phyloP scores from a whole-genome alignment of 2,888 invertebrate species.

The Torymus auratus region DNA sequence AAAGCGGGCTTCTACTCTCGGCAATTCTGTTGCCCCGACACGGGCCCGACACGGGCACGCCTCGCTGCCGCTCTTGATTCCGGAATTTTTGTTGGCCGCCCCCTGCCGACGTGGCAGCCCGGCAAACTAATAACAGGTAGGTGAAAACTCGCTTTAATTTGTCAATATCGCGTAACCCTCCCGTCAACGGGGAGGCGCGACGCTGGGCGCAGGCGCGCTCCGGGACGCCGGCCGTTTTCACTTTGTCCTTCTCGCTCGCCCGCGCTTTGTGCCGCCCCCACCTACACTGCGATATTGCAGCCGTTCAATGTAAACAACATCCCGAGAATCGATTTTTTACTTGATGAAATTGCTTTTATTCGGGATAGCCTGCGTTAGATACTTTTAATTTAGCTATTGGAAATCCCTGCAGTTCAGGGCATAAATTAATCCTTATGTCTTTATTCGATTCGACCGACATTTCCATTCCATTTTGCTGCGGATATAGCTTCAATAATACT shows the following conservation, averaged over 20 bases:
- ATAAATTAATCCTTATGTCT: not conserved
- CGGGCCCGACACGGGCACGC: too few relatives aligned
- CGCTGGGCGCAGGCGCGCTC: conserved; percentile 41
- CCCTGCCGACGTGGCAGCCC: too few relatives aligned
- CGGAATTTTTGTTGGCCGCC: too few relatives aligned
- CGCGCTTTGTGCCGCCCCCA: not conserved
- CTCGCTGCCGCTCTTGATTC: too few relatives aligned
- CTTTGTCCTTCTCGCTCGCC: not conserved
- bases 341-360: conserved; percentile 42
- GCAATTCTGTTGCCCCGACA: too few relatives aligned
- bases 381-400: conserved; percentile 23
- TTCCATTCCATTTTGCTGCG: too few relatives aligned
- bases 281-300: conserved; percentile 10
- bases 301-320: conserved; percentile 23
- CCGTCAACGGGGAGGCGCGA: conserved; percentile 59
- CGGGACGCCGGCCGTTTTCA: not conserved
- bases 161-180: conserved; percentile 62
- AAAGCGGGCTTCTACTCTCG: conserved; percentile 64
- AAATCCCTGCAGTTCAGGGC: conserved; percentile 4
- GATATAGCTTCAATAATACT: too few relatives aligned
- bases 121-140: conserved; percentile 64
- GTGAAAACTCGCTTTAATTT: conserved; percentile 65
- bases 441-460: too few relatives aligned
- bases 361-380: not conserved
- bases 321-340: conserved; percentile 28